These are phyloP conservation scores for Neomonachus schauinslandi DNA, from an alignment of 2,113 vertebrate species.

Conservation along the genomic window DNA sequence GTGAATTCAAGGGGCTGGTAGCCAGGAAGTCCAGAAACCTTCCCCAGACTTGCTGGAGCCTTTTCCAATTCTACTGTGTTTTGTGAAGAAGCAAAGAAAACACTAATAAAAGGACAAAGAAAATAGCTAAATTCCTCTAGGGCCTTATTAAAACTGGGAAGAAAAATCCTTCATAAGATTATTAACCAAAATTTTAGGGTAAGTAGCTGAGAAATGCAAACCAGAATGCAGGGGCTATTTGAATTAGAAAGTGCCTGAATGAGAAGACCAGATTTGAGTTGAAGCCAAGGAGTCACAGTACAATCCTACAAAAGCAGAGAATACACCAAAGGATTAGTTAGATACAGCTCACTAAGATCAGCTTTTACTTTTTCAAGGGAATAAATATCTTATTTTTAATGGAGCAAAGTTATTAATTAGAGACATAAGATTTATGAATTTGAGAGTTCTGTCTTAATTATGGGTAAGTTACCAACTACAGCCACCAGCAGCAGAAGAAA, in stretches of 20 bases:
- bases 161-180: background rate
- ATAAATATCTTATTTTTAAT: constrained; percentile 36
- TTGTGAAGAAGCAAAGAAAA: background rate
- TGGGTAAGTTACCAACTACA: background rate
- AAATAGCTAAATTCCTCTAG: background rate
- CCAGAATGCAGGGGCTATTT: background rate
- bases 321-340: constrained; percentile 56
- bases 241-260: constrained; percentile 7
- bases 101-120: background rate
- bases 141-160: background rate
- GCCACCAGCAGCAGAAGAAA: background rate
- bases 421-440: background rate
- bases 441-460: background rate
- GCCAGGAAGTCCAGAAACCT: background rate
- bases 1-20: background rate
- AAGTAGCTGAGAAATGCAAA: background rate
- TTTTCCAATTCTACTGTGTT: background rate
- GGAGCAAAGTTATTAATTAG: constrained; percentile 54
- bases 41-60: background rate
- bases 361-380: constrained; percentile 18
- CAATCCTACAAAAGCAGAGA: constrained; percentile 27
- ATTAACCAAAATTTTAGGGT: background rate
- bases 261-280: constrained; percentile 20
- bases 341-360: background rate
- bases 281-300: background rate